These are phyloP conservation scores for Tyto alba DNA, from an alignment of 2,113 vertebrate species.

Conservation along the genomic window DNA sequence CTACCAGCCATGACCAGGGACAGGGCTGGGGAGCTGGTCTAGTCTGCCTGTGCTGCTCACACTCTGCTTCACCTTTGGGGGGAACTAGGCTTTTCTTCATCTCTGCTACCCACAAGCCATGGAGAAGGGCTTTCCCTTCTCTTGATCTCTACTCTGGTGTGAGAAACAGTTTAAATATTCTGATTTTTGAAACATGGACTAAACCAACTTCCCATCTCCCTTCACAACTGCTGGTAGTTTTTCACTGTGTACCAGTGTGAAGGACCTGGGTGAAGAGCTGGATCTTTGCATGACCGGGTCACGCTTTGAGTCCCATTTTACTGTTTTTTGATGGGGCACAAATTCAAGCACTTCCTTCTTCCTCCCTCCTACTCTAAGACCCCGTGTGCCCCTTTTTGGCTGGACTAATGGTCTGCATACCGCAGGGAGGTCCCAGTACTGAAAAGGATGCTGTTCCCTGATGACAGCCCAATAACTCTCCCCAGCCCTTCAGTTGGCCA, in stretches of 20 bases:
- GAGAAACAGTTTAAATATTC: not conserved
- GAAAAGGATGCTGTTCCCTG: not conserved
- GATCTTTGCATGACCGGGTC: not conserved
- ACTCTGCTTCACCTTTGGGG: not conserved
- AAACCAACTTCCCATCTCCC: not conserved
- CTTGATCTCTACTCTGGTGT: not conserved
- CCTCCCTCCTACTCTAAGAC: not conserved
- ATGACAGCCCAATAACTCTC: not conserved
- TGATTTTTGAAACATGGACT: not conserved
- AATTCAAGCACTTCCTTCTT: not conserved
- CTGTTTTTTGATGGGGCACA: not conserved
- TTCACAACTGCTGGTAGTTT: not conserved
- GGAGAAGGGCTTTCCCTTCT: not conserved
- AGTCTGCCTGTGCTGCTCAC: not conserved
- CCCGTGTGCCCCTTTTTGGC: not conserved
- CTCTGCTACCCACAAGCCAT: not conserved
- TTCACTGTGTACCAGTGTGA: accelerated
- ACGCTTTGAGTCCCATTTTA: not conserved
- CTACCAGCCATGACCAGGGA: accelerated
- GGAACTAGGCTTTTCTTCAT: not conserved
- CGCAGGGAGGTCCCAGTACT: not conserved
- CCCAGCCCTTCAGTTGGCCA: not conserved
- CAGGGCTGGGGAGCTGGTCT: not conserved
- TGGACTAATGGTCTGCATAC: not conserved
- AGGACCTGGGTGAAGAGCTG: not conserved